Percentiles rank a stretch among this genome's conserved stretches.
Conservation (phyloP, 1,140 invertebrate species). For the Cotesia vestalis region DNA sequence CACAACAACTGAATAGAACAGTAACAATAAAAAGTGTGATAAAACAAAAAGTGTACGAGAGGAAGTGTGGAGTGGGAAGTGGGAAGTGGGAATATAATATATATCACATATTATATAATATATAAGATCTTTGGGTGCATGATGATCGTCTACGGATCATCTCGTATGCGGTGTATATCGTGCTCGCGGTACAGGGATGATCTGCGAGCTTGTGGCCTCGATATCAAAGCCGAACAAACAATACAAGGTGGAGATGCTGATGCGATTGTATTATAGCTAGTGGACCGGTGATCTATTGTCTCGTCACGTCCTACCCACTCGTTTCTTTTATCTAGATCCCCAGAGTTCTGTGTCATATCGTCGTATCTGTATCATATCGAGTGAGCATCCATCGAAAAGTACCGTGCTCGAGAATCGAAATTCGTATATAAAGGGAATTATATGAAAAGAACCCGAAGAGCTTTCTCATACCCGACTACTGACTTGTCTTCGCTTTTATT, state of each 20-base stretch:
- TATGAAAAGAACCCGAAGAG: no score
- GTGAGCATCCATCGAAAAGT: conserved; percentile 66
- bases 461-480: no score
- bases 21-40: conserved; percentile 4
- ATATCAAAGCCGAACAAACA: conserved; percentile 64
- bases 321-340: conserved; percentile 65
- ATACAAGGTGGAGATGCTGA: conserved; percentile 64
- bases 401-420: conserved; percentile 39
- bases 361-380: conserved; percentile 54
- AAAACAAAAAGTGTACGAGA: neutral
- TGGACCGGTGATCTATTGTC: conserved; percentile 65
- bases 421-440: no score
- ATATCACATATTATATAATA: neutral
- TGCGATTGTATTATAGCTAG: conserved; percentile 67
- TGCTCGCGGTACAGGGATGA: conserved; percentile 1
- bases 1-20: no score
- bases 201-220: conserved; percentile 36
- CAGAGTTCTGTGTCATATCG: conserved; percentile 54
- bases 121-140: conserved; percentile 4
- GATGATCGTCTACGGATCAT: neutral
- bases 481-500: no score
- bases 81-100: no score
- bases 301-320: conserved; percentile 67
- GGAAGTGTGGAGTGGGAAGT: neutral
- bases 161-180: no score